A percentile compares a stretch with the other conserved stretches of the same genome.
Conservation (phyloP, 1,140 invertebrate species). For the Anadara kagoshimensis region DNA sequence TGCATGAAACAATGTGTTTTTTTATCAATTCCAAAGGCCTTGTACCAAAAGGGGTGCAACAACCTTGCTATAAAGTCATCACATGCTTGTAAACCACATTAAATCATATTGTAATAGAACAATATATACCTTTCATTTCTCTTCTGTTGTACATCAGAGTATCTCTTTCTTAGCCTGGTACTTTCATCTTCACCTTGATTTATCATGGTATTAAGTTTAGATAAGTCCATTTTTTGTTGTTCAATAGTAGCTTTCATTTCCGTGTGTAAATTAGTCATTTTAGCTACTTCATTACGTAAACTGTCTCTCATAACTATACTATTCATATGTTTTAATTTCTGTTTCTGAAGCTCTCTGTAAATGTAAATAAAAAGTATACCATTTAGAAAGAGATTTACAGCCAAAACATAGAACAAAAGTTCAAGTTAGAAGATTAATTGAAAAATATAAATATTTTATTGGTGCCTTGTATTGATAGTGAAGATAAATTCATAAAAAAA, state of each 20-base stretch:
- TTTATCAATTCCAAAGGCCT: no score
- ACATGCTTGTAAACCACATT: no score
- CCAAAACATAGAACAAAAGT: no score
- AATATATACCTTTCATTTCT: constrained; percentile 66
- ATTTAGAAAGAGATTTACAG: no score
- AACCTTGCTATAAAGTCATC: no score
- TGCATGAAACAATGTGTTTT: no score
- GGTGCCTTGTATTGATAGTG: no score
- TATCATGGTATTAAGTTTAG: constrained; percentile 72
- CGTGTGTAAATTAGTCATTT: constrained; percentile 69
- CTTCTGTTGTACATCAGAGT: constrained; percentile 70
- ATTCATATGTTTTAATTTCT: constrained; percentile 68
- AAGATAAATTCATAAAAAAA: no score
- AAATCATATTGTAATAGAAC: no score
- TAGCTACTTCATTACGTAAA: constrained; percentile 71
- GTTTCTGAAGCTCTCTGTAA: constrained; percentile 69
- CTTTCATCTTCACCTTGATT: constrained; percentile 73
- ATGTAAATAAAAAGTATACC: not conserved
- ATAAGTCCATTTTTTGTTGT: constrained; percentile 74
- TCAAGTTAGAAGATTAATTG: no score
- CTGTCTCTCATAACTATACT: constrained; percentile 71
- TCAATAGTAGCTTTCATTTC: constrained; percentile 70
- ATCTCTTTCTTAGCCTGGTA: constrained; percentile 70
- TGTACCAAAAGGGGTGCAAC: no score
- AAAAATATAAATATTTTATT: no score